Evolutionary conservation across 2,888 invertebrate genomes (phyloP), one percentile per base, ranked within the genome.

Genomic region (Andrena praecox): DNA sequence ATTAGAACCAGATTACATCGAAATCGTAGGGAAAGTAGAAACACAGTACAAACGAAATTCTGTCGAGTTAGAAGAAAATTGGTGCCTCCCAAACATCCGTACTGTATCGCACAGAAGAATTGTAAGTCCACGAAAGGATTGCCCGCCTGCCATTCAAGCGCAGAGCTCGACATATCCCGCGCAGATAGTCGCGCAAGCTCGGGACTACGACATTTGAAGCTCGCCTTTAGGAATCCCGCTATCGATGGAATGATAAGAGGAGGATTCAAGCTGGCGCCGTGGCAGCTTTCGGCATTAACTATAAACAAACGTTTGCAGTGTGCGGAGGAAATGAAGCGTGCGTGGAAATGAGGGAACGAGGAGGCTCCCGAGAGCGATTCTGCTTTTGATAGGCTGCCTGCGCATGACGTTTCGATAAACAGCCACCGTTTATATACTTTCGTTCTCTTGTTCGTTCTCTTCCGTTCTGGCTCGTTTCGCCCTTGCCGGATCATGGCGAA

Each of bases 371-470:
- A 79, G 79, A 85, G 82, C 81, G 79, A 73, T 88, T 86, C 89
- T 89, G 89, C 77, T 89, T 90, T 90, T 90, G 90, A 90, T 90
- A 84, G 89, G 85, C 74, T 74, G 87, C 87, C 92, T 92, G 93
- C 87, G 81, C 85, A 86, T 92, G 92, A 92, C 93, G 91, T 93
- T 92, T 92, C 91, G 91, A 92, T 93, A 92, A 92, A 92, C 91
- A 89, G 85, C 84, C 85, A 82, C 78, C 87, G 87, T 87, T 87
- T 86, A 86, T 87, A 84, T 84, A 87, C 84, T 84, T 85, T 87
- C 84, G 80, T 77, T 63, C 80, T 73, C 82, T 76, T 84, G 68
- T 75, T 82, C 74, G 69, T 66, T 67, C 81, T 68, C 50, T 64
- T 81, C 71, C 66, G 72, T 71, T 77, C 80, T 69, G 59, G 24